Base-by-base conservation (phyloP, 2,888 invertebrate species). In the Hydrotaea diabolus region DNA sequence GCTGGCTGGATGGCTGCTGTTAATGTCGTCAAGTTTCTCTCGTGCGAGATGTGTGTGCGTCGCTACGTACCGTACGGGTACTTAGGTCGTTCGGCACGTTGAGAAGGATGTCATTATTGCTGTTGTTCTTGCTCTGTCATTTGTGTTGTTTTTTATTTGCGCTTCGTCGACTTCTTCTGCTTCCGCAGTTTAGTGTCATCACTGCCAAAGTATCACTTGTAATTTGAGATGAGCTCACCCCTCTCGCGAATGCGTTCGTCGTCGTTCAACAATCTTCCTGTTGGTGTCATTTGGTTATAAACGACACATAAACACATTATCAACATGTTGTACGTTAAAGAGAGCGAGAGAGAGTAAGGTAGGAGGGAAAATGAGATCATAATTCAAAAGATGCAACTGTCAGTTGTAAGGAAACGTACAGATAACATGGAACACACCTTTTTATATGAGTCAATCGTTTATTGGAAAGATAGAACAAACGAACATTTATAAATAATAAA, bases 151-250 rank as follows among this genome's bases (percentile, higher is more conserved):
- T 4, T 39, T 66, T 64, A 39, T 39, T 26, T 11, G 26, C 31
- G 13, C 64, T 17, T 64, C 19, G 66, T 21, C 43, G 21, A 8
- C 19, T 57, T 73, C 36, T 55, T 53, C 55, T 19, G 55, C 43
- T 74, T 74, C 43, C 39, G 73, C 57, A 59, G 73, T 59, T 57
- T 59, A 59, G 73, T 74, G 73, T 59, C 73, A 59, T 57, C 59
- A 21, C 73, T 66, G 66, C 19, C 39, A 43, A 74, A 74, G 23
- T 74, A 59, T 74, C 26, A 59, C 59, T 57, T 43, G 73, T 74
- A 59, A 74, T 74, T 66, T 74, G 21, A 59, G 73, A 74, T 74
- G 57, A 74, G 43, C 59, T 74, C 73, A 57, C 73, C 59, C 21
- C 55, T 57, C 57, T 43, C 57, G 31, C 17, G 64, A 64, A 31